Evolutionary conservation across 2,797 vertebrate genomes (phyloP).

Genomic region (Pristis pectinata): DNA sequence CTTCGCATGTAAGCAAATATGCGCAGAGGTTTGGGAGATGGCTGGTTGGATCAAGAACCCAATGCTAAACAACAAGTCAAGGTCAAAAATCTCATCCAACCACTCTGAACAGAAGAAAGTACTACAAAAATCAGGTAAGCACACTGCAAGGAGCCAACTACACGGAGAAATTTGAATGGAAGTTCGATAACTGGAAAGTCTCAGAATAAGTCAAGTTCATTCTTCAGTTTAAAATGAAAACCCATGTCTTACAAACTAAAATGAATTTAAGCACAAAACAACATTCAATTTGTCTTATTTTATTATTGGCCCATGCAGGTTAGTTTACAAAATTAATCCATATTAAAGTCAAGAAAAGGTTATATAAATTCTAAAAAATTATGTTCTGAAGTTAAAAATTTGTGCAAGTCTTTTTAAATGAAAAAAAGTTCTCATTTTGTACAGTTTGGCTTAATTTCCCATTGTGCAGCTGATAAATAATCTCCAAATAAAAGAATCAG

Average conservation of each 20-base stretch:
- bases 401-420: not conserved
- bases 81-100: not conserved
- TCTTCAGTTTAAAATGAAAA: not conserved
- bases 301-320: not conserved
- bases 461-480: not conserved
- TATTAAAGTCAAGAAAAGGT: not conserved
- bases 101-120: too few species aligned
- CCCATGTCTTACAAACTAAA: too few species aligned
- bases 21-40: too few species aligned
- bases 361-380: not conserved
- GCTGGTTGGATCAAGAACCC: not conserved
- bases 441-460: not conserved
- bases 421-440: not conserved
- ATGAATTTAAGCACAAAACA: not conserved
- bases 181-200: not conserved
- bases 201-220: not conserved
- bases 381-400: not conserved
- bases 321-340: conserved; percentile 1
- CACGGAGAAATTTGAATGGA: not conserved
- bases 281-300: not conserved
- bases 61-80: not conserved
- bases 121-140: not conserved
- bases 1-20: too few species aligned
- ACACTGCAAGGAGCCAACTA: not conserved
- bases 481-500: not conserved